These are phyloP conservation scores for Phymanthus crucifer DNA, from an alignment of 92 coral and sea anemone genomes.

Conservation along the genomic window DNA sequence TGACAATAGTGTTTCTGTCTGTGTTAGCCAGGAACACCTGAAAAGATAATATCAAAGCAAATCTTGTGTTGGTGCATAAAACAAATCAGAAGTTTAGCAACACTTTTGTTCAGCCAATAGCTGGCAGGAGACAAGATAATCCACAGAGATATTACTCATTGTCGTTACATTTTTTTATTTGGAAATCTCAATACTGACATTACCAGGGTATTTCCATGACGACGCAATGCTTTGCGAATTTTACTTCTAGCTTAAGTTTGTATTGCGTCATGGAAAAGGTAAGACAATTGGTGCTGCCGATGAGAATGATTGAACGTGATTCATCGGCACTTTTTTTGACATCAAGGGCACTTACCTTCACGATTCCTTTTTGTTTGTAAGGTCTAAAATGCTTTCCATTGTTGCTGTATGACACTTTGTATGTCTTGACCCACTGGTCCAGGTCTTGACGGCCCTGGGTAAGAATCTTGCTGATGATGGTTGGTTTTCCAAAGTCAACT, in stretches of 20 bases:
- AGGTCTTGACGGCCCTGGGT: constrained; percentile 58
- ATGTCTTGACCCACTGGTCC: constrained; percentile 62
- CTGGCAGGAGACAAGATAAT: too few species aligned
- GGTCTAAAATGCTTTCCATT: constrained; percentile 35
- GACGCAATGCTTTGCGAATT: too few species aligned
- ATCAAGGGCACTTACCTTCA: background rate
- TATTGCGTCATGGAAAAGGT: too few species aligned
- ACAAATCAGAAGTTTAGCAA: background rate
- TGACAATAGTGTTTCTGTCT: constrained; percentile 51
- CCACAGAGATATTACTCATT: too few species aligned
- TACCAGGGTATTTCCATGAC: too few species aligned
- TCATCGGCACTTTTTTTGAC: too few species aligned
- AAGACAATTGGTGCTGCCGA: too few species aligned
- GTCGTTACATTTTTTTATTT: too few species aligned
- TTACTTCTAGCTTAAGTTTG: too few species aligned
- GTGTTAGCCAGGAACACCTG: constrained; percentile 58
- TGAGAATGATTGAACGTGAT: too few species aligned
- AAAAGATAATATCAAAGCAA: background rate
- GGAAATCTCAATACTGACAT: too few species aligned
- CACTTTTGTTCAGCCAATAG: too few species aligned
- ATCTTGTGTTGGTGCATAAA: background rate
- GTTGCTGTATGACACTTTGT: constrained; percentile 52
- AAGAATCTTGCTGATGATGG: constrained; percentile 37
- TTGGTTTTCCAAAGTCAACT: constrained; percentile 38
- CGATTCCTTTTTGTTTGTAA: constrained; percentile 14